phyloP scores from a whole-genome alignment of 2,113 vertebrate genomes.

The Camelus dromedarius region DNA sequence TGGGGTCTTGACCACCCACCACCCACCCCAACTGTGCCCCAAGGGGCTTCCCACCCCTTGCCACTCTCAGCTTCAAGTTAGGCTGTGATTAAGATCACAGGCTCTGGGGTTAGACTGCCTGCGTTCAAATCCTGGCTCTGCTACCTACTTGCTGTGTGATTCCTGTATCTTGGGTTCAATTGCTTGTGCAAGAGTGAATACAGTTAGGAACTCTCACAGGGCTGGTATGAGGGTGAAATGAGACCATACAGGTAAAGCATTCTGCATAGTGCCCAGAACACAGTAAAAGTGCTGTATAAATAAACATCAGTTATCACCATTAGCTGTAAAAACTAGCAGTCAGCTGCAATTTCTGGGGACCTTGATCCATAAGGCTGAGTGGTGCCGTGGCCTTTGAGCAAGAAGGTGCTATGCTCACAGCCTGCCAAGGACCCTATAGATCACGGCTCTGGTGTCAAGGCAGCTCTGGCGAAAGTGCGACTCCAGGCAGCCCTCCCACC shows the following conservation, averaged over 20 bases:
- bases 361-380: background rate
- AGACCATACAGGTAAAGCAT: background rate
- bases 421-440: background rate
- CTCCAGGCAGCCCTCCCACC: background rate
- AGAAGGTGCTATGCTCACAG: background rate
- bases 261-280: background rate
- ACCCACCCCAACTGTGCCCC: too few relatives aligned
- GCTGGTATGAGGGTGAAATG: background rate
- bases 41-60: background rate
- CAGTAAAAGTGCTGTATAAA: background rate
- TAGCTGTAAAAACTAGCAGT: background rate
- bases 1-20: background rate
- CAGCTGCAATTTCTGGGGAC: background rate
- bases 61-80: background rate
- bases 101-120: background rate
- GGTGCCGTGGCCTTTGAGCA: background rate
- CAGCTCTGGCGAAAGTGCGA: background rate
- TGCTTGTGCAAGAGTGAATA: background rate
- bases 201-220: background rate
- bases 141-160: background rate
- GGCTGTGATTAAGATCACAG: background rate
- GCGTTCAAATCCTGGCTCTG: background rate
- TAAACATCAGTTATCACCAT: background rate
- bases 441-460: background rate
- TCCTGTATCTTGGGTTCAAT: background rate